Conservation (phyloP, 2,888 invertebrate species). For the Ichneumoninae sp. region DNA sequence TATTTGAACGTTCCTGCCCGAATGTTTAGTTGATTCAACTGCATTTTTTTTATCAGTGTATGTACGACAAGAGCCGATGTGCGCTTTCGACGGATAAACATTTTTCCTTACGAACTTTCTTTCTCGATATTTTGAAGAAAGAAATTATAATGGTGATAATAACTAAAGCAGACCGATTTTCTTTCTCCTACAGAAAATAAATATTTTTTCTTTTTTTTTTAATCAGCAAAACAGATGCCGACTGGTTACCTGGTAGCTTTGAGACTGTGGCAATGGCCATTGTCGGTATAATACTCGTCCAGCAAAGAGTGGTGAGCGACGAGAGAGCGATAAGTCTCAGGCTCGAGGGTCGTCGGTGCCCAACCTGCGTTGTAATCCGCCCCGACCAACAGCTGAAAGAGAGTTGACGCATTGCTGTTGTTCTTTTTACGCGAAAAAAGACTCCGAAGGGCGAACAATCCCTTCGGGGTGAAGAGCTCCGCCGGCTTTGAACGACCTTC, state of each 20-base stretch:
- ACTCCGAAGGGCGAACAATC: too few species aligned
- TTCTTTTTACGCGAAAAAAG: slow-evolving; percentile 7
- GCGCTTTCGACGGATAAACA: too few species aligned
- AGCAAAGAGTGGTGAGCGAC: slow-evolving; percentile 73
- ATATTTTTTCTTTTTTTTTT: not conserved
- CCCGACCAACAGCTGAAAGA: slow-evolving; percentile 78
- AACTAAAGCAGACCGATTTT: not conserved
- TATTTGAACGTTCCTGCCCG: too few species aligned
- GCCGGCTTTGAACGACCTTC: not conserved
- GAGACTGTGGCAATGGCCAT: slow-evolving; percentile 76
- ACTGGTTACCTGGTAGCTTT: slow-evolving; percentile 77
- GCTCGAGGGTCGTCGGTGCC: slow-evolving; percentile 76
- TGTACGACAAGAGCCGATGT: too few species aligned
- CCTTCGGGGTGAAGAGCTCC: not conserved
- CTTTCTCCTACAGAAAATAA: not conserved
- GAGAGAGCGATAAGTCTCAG: slow-evolving; percentile 75
- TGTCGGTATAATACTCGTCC: slow-evolving; percentile 76
- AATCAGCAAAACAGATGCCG: not conserved
- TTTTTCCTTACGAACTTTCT: not conserved
- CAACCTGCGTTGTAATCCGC: slow-evolving; percentile 79
- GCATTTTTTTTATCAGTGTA: too few species aligned
- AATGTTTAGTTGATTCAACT: too few species aligned
- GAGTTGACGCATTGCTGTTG: slow-evolving; percentile 24
- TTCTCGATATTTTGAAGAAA: not conserved
- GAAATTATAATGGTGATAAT: not conserved